Conservation (phyloP, 2,113 vertebrate genomes). For the Tachycineta bicolor region DNA sequence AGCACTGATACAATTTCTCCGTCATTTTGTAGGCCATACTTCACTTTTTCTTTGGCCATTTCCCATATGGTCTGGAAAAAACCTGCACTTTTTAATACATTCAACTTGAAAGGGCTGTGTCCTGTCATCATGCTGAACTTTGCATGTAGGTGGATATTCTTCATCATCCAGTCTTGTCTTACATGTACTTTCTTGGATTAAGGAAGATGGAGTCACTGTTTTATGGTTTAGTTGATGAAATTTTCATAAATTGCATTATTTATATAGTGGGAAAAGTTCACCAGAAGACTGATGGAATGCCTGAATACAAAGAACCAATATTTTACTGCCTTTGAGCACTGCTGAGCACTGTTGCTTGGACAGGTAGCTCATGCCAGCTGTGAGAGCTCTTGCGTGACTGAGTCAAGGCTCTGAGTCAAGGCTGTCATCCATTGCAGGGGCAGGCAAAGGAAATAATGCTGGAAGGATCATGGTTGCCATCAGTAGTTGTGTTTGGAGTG, state of each 20-base stretch:
- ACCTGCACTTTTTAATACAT: not conserved
- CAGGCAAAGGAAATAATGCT: not conserved
- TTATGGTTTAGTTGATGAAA: not conserved
- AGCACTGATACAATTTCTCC: not conserved
- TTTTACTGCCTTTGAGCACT: not conserved
- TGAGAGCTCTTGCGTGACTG: not conserved
- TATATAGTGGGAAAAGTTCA: not conserved
- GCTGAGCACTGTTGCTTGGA: not conserved
- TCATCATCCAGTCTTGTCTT: not conserved
- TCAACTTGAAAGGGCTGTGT: not conserved
- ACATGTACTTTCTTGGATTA: not conserved
- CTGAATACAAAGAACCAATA: not conserved
- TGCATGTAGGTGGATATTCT: not conserved
- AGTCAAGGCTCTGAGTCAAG: not conserved
- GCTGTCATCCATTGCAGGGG: not conserved
- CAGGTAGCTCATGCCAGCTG: not conserved
- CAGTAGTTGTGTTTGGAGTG: not conserved
- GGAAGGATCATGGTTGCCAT: not conserved
- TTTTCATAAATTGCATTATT: conserved; percentile 8
- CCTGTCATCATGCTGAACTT: not conserved
- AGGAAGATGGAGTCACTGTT: not conserved
- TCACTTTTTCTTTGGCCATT: not conserved
- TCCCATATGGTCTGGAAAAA: not conserved
- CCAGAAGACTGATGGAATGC: not conserved
- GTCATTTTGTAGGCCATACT: not conserved